Percentiles rank a stretch among this genome's conserved stretches.
These are phyloP conservation scores for Brachionus sp. DNA, from an alignment of 1,140 invertebrate genomes.

Conservation along the genomic window DNA sequence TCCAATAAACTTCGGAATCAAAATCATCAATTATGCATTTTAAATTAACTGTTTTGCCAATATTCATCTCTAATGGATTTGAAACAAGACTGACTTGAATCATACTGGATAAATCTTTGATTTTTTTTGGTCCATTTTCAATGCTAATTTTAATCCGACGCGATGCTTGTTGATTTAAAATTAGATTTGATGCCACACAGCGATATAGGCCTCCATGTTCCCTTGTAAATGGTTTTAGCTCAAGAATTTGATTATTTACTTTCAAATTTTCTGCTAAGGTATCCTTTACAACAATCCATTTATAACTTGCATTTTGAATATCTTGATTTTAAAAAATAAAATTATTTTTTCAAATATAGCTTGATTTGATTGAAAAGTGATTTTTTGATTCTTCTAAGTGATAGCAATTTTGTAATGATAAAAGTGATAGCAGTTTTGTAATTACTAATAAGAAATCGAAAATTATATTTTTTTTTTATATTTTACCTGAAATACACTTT, in stretches of 20 bases:
- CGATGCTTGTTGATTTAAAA: neutral
- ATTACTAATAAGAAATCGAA: no score
- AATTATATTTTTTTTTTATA: neutral
- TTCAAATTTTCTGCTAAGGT: neutral
- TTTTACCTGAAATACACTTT: conserved; percentile 41
- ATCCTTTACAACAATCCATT: neutral
- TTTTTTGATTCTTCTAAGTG: no score
- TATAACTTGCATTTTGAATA: conserved; percentile 9
- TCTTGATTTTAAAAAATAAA: neutral
- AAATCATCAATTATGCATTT: conserved; percentile 22
- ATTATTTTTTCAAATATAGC: neutral
- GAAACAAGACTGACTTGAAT: neutral
- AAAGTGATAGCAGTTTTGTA: no score
- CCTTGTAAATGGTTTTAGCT: conserved; percentile 25
- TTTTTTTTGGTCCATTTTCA: neutral
- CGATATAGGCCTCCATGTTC: neutral
- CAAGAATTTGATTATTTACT: conserved; percentile 17
- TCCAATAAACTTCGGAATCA: neutral
- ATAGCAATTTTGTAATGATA: no score
- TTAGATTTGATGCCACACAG: neutral
- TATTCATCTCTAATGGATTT: neutral
- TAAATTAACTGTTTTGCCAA: neutral
- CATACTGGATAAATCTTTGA: conserved; percentile 23
- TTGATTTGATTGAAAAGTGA: neutral
- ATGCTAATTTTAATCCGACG: conserved; percentile 16